phyloP scores from a whole-genome alignment of 37 sponge, comb jelly and placozoan genomes.

The Chondrilla cf. caribensis region DNA sequence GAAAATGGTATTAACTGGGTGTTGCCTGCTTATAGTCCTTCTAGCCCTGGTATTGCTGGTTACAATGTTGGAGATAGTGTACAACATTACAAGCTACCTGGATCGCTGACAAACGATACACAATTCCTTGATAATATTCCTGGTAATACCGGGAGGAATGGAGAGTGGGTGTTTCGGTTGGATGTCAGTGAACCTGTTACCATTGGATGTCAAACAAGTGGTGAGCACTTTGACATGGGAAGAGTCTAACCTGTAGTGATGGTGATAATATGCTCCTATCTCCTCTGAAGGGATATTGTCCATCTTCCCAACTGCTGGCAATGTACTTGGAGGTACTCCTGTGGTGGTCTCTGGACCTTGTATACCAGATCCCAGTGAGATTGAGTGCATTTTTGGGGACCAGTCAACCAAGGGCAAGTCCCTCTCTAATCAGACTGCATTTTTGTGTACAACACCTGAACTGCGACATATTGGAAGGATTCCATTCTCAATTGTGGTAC shows the following conservation, averaged over 20 bases:
- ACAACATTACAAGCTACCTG: not conserved
- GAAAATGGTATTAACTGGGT: conserved; percentile 22
- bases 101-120: not conserved
- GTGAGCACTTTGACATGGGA: too few species aligned
- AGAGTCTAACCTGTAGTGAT: too few species aligned
- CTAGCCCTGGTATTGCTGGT: conserved; percentile 12
- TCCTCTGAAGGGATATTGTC: not conserved
- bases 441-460: conserved; percentile 44
- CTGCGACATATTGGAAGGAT: conserved; percentile 23
- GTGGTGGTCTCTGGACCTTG: conserved; percentile 13
- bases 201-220: not conserved
- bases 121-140: not conserved
- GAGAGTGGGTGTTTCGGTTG: conserved; percentile 5
- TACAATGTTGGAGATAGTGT: not conserved
- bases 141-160: conserved; percentile 1
- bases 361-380: conserved; percentile 11
- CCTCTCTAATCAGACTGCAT: not conserved
- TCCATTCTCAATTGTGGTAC: conserved; percentile 17
- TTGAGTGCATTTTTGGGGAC: conserved; percentile 44
- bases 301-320: not conserved
- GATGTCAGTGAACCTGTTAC: not conserved
- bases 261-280: too few species aligned
- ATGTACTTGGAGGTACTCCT: conserved; percentile 19
- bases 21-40: not conserved
- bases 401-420: not conserved